Base-by-base conservation (phyloP, 30 jellyfish, hydroid and myxozoan genomes). In the Nemopilema nomurai region DNA sequence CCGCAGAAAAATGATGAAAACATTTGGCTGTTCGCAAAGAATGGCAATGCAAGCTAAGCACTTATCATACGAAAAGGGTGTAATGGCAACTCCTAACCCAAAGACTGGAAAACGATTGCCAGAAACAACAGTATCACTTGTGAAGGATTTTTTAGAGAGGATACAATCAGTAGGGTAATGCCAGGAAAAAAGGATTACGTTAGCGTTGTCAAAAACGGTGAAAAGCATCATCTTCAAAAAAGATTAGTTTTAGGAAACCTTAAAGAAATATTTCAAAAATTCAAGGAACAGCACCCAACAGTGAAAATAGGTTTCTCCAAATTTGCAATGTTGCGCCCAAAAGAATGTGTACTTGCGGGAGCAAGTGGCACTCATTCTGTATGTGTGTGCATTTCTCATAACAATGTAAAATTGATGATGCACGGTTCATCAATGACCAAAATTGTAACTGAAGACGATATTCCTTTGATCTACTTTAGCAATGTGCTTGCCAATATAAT, bases 351-450 rank as follows among this genome's bases (percentile, higher is more conserved):
- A 7, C 26, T 67, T 25, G 90, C 90, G 26, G 90, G 85, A 1
- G 63, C 85, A 23, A 67, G 86, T 77, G 90, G 97, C 25, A 88
- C 77, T 18, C 93, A 79, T 51, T 33, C 79, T 57, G 93, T 89
- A 8, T 89, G 89, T 71, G 97, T 89, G 1, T 89, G 97, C 28
- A 74, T 73, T n/a, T n/a, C 71, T 18, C 94, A 80, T 57, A 41
- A 81, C 28, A 89, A 82, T 62, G 85, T 81, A 19, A 81, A 81
- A 51, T 89, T 89, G n/a, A 81, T 89, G 93, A 65, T 81, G 85
- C 50, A 23, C 66, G 30, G 63, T 1, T 51, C 64, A 28, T 18
- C 13, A 62, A 73, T 85, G 89, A 89, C 27, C 33, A 13, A 24
- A 0, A 21, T 53, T 49, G 52, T 63, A 21, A 91, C 57, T 23